Conservation (phyloP, 2,888 invertebrate genomes). For the Sinohyriopsis cumingii region DNA sequence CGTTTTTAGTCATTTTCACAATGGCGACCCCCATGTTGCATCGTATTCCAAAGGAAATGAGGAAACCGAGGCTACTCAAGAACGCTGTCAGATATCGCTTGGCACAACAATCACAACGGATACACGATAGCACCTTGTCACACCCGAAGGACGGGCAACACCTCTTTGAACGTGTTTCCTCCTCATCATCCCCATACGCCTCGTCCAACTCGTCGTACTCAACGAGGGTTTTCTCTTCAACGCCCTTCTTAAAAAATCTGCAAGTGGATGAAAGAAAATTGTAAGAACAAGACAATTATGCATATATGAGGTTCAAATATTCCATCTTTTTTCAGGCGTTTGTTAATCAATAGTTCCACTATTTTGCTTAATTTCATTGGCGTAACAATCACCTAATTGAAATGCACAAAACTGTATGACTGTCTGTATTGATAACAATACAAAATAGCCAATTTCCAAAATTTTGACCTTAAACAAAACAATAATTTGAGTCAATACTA, state of each 20-base stretch:
- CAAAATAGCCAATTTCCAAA: too few relatives aligned
- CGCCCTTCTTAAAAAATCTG: conserved; percentile 60
- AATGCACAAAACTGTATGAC: too few relatives aligned
- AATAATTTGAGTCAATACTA: too few relatives aligned
- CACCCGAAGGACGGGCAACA: conserved; percentile 11
- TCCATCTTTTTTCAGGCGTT: too few relatives aligned
- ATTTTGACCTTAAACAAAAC: too few relatives aligned
- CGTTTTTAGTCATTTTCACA: conserved; percentile 78
- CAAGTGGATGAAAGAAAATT: conserved; percentile 16
- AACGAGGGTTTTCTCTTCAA: conserved; percentile 65
- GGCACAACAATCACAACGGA: conserved; percentile 51
- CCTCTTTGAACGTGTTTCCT: conserved; percentile 21
- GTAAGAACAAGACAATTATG: too few relatives aligned
- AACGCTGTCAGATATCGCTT: conserved; percentile 71
- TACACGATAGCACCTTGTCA: conserved; percentile 27
- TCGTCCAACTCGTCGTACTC: conserved; percentile 70
- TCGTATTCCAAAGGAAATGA: conserved; percentile 86
- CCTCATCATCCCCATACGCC: conserved; percentile 59
- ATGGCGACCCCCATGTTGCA: conserved; percentile 99
- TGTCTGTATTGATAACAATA: too few relatives aligned
- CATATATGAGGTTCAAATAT: too few relatives aligned
- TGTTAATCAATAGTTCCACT: too few relatives aligned
- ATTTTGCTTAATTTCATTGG: too few relatives aligned
- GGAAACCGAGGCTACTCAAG: conserved; percentile 73
- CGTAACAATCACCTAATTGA: too few relatives aligned